phyloP scores from a whole-genome alignment of 2,797 vertebrate species.

The Margarornis squamiger region DNA sequence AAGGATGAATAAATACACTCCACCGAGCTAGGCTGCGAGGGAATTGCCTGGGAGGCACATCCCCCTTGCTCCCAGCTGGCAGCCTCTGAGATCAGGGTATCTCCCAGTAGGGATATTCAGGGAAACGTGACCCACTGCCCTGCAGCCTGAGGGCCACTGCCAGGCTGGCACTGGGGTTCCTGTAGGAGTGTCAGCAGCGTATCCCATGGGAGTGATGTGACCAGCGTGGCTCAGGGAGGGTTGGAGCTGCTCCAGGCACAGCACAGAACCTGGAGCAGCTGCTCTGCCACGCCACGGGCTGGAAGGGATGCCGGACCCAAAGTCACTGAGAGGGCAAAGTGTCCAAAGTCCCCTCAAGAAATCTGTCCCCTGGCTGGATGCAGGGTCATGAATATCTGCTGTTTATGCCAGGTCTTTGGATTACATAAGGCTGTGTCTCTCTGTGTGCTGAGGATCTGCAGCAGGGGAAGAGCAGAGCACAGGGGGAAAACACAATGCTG shows the following conservation, averaged over 20 bases:
- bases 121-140: neutral
- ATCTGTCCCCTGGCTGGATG: conserved; percentile 24
- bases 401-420: conserved; percentile 38
- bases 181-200: neutral
- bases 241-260: neutral
- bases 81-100: neutral
- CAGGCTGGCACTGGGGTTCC: neutral
- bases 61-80: neutral
- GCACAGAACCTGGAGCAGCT: neutral
- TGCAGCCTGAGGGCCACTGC: neutral
- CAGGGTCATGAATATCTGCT: conserved; percentile 14
- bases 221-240: neutral
- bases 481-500: neutral
- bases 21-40: neutral
- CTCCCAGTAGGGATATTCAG: neutral
- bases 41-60: neutral
- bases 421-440: conserved; percentile 45
- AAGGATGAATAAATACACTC: conserved; percentile 20
- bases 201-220: neutral
- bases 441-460: conserved; percentile 1
- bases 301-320: neutral
- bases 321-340: neutral
- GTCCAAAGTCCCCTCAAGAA: conserved; percentile 1
- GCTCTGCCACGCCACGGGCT: rapidly evolving
- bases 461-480: conserved; percentile 44